phyloP scores from a whole-genome alignment of 2,888 invertebrate species.

The Leucophenga maculata region DNA sequence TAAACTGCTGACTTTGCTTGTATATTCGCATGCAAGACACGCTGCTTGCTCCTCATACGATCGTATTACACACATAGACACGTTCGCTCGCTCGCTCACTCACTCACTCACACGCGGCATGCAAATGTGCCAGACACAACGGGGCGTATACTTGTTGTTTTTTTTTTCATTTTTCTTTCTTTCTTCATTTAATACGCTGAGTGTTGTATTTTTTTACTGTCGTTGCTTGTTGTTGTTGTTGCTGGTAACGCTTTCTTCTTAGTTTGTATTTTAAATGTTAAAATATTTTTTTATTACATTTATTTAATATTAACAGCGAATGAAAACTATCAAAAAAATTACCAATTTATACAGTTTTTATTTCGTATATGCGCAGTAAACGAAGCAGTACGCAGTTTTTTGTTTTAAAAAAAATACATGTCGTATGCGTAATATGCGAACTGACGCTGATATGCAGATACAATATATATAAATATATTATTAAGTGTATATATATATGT shows the following conservation, averaged over 20 bases:
- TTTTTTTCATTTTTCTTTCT: slow-evolving; percentile 52
- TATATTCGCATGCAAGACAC: not conserved
- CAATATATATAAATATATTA: slow-evolving; percentile 3
- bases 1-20: not conserved
- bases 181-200: not conserved
- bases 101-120: slow-evolving; percentile 15
- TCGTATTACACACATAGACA: slow-evolving; percentile 27
- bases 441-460: slow-evolving; percentile 38
- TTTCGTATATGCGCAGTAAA: slow-evolving; percentile 8
- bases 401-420: slow-evolving; percentile 36
- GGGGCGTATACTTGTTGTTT: slow-evolving; percentile 65
- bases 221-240: slow-evolving; percentile 41
- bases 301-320: no score
- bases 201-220: slow-evolving; percentile 37
- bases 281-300: slow-evolving; percentile 22
- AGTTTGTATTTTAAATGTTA: slow-evolving; percentile 35
- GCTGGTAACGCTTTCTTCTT: slow-evolving; percentile 52
- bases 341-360: not conserved
- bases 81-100: slow-evolving; percentile 7
- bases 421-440: slow-evolving; percentile 64
- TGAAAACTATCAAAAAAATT: not conserved
- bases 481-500: slow-evolving; percentile 37
- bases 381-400: slow-evolving; percentile 26
- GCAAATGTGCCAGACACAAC: slow-evolving; percentile 41
- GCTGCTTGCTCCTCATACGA: slow-evolving; percentile 18